Conservation (phyloP, 1,140 invertebrate genomes). For the Periplaneta americana region DNA sequence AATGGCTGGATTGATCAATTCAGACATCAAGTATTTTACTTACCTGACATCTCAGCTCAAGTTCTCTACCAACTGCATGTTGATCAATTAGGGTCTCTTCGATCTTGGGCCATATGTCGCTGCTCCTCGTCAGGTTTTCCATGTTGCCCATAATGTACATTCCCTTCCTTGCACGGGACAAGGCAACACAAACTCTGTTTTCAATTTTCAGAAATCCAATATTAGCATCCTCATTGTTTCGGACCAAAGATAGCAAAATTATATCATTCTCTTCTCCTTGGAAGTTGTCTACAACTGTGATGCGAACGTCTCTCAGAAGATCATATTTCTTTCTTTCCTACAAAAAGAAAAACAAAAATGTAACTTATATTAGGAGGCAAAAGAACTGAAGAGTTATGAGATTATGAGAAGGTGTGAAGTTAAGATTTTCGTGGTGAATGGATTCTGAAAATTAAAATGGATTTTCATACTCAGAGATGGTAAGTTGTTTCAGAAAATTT, state of each 20-base stretch:
- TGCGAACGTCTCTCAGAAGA: conserved; percentile 19
- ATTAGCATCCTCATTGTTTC: conserved; percentile 59
- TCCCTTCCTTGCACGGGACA: conserved; percentile 74
- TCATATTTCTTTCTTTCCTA: not conserved
- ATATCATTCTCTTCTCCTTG: conserved; percentile 85
- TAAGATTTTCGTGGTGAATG: too few species aligned
- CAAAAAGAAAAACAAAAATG: not conserved
- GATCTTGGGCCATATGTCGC: conserved; percentile 47
- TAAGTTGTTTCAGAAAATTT: too few species aligned
- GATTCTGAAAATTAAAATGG: too few species aligned
- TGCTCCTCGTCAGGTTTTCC: conserved; percentile 42
- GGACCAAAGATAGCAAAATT: conserved; percentile 74
- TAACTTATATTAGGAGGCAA: too few species aligned
- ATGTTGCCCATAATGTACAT: conserved; percentile 63
- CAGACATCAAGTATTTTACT: too few species aligned
- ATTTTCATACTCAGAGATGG: too few species aligned
- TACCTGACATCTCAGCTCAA: conserved; percentile 43
- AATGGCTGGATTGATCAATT: too few species aligned
- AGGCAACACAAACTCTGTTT: conserved; percentile 78
- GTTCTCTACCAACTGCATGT: conserved; percentile 36
- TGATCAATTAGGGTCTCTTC: conserved; percentile 37
- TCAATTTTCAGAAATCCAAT: conserved; percentile 71
- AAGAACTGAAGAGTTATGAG: too few species aligned
- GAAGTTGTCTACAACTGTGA: conserved; percentile 73
- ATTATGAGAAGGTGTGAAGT: too few species aligned